phyloP scores from a whole-genome alignment of 2,113 vertebrate genomes.

The Ondatra zibethicus region DNA sequence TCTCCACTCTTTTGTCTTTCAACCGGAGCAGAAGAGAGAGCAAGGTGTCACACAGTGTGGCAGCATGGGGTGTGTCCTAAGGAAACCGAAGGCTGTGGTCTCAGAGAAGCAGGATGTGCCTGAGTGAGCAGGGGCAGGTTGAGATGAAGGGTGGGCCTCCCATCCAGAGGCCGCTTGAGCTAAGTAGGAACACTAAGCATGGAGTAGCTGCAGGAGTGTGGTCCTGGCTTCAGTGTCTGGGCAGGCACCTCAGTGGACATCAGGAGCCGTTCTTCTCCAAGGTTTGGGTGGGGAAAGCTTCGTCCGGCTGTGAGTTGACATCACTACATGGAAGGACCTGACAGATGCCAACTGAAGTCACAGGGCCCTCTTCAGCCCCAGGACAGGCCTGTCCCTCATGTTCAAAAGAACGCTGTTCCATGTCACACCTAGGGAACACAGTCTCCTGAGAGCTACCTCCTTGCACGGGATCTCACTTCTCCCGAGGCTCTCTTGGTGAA shows the following conservation, averaged over 20 bases:
- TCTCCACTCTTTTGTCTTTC: background rate
- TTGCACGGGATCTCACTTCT: background rate
- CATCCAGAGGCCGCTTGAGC: background rate
- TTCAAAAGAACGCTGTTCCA: background rate
- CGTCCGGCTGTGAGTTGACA: too few species aligned
- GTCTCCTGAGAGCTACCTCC: background rate
- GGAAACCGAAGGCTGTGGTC: background rate
- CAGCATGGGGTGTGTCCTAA: accelerated
- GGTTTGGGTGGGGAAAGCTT: background rate
- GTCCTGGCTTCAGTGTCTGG: background rate
- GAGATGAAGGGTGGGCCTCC: background rate
- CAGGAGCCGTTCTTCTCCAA: background rate
- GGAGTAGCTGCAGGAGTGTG: background rate
- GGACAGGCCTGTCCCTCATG: background rate
- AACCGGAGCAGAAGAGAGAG: background rate
- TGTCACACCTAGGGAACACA: background rate
- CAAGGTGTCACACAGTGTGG: accelerated
- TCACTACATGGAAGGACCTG: background rate
- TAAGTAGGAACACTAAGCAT: background rate
- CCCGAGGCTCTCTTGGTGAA: background rate
- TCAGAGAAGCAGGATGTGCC: background rate
- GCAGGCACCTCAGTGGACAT: background rate
- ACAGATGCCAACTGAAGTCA: background rate
- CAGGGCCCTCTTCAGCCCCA: background rate
- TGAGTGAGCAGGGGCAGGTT: background rate